Evolutionary conservation across 2,888 invertebrate genomes (phyloP), one percentile per base, ranked within the genome.

Genomic region (Philereme vetulata): DNA sequence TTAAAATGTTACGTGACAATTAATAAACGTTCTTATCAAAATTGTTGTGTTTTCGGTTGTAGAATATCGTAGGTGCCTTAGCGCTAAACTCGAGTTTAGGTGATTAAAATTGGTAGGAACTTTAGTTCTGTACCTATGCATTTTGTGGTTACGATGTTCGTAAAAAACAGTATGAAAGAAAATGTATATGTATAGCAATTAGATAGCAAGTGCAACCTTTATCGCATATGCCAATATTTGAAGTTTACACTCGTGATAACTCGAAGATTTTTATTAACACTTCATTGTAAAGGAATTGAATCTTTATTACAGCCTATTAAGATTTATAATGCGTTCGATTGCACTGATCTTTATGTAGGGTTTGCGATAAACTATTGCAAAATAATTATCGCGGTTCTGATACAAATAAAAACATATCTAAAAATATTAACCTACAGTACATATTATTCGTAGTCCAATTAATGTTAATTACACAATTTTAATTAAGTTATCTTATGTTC

Each of bases 191-290:
- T 21, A 46, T 62, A 64, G 48, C 62, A 67, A 72, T 73, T 72
- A 70, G 63, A 65, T 59, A 51, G 44, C 67, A 71, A 70, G 65
- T 74, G 76, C 77, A 76, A 73, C 55, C 70, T 67, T 78, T 76
- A 77, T 77, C 74, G 58, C 62, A 55, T 46, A 1, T 55, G 51
- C 54, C 60, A 70, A 70, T 68, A 60, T 66, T 44, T 44, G 44
- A 52, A 68, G 56, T 69, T 62, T 51, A 62, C 58, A 61, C 61
- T 56, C 60, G 42, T 64, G 78, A 77, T 78, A 72, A 75, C 70
- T 72, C 67, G 68, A 55, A 35, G 35, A 51, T 54, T 63, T 59
- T 65, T 65, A 38, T 38, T 50, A 58, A 52, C n/a, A 45, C 60
- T 59, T 6, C 49, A 51, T 57, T 21, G 35, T 60, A 71, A 52